phyloP scores from a whole-genome alignment of 1,140 invertebrate genomes.

The Harpegnathos saltator region DNA sequence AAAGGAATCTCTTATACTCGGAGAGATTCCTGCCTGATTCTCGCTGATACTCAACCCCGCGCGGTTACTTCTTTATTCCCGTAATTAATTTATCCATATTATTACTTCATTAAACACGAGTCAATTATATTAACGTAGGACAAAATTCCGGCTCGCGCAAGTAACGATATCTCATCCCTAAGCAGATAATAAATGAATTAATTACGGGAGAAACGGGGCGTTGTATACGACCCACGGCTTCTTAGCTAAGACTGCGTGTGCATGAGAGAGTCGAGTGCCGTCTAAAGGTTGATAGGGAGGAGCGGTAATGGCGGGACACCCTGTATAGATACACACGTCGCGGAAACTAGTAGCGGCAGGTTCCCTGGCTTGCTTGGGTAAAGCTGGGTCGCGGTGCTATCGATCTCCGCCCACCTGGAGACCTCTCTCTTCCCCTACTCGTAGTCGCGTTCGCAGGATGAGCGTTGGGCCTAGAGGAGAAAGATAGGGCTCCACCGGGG shows the following conservation, averaged over 20 bases:
- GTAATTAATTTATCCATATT: background rate
- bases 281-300: constrained; percentile 32
- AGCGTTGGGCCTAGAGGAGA: constrained; percentile 58
- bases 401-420: constrained; percentile 83
- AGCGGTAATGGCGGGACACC: constrained; percentile 30
- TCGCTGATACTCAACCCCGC: too few species aligned
- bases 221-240: background rate
- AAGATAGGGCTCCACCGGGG: constrained; percentile 22
- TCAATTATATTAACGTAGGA: background rate
- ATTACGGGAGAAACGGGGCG: background rate
- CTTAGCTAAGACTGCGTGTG: background rate
- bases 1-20: background rate
- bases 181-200: constrained; percentile 8
- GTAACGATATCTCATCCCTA: background rate
- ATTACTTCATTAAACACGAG: background rate
- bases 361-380: constrained; percentile 77
- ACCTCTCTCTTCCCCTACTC: constrained; percentile 75
- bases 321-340: constrained; percentile 56
- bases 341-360: constrained; percentile 71
- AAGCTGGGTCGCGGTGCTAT: constrained; percentile 83
- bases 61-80: background rate
- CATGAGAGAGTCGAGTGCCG: background rate
- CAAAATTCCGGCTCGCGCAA: background rate
- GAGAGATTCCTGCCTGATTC: background rate
- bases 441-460: constrained; percentile 69